phyloP scores from a whole-genome alignment of 2,797 vertebrate genomes.

The Momotus momota region DNA sequence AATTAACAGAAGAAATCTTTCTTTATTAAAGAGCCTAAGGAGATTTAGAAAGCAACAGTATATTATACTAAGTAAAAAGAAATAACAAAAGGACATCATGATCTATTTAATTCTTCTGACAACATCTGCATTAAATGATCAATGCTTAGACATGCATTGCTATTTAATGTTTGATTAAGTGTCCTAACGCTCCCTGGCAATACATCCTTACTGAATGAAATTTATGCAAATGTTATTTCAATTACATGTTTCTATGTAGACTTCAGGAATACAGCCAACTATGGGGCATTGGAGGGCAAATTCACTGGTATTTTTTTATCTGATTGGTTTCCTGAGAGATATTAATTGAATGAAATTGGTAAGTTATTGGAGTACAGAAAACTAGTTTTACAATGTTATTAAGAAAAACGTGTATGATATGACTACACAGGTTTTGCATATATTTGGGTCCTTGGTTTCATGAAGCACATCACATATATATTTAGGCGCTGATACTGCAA shows the following conservation, averaged over 20 bases:
- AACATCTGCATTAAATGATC: conserved; percentile 22
- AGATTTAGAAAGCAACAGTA: conserved; percentile 18
- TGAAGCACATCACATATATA: background rate
- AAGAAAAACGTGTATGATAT: background rate
- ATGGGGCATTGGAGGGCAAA: background rate
- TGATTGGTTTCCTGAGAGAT: background rate
- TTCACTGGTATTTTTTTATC: background rate
- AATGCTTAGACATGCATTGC: background rate
- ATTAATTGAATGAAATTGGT: background rate
- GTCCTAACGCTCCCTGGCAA: background rate
- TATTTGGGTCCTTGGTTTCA: background rate
- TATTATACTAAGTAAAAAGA: conserved; percentile 2
- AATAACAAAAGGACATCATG: conserved; percentile 1
- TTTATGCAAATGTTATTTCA: conserved; percentile 31
- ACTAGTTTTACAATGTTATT: background rate
- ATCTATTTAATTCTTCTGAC: conserved; percentile 33
- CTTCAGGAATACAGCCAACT: background rate
- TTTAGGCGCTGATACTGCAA: background rate
- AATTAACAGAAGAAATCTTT: conserved; percentile 41
- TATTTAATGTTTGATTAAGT: conserved; percentile 36
- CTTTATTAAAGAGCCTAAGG: conserved; percentile 21
- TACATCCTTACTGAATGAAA: background rate
- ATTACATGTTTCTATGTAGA: background rate
- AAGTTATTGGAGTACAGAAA: background rate
- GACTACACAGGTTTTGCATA: background rate